These are phyloP conservation scores for Heliconius aoede DNA, from an alignment of 2,888 invertebrate genomes.

Conservation along the genomic window DNA sequence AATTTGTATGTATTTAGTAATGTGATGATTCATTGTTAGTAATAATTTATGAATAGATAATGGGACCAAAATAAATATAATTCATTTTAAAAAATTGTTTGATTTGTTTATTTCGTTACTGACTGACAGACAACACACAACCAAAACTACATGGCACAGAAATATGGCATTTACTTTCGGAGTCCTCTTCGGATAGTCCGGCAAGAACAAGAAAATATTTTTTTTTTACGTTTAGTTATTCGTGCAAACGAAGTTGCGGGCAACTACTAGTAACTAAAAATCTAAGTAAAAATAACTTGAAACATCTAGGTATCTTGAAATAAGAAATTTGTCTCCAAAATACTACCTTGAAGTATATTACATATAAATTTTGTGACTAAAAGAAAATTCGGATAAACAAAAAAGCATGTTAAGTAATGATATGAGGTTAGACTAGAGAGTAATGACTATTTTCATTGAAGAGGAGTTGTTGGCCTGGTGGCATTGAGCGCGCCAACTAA, in stretches of 20 bases:
- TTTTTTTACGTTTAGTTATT: background rate
- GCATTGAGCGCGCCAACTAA: slow-evolving; percentile 69
- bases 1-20: slow-evolving; percentile 40
- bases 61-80: slow-evolving; percentile 49
- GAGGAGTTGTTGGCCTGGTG: slow-evolving; percentile 77
- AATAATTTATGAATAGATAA: slow-evolving; percentile 36
- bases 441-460: slow-evolving; percentile 72
- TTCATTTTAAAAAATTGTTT: slow-evolving; percentile 28
- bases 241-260: too few relatives aligned
- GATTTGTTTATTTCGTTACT: background rate
- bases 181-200: too few relatives aligned
- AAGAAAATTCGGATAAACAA: slow-evolving; percentile 44
- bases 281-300: background rate
- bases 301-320: background rate
- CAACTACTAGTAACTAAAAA: too few relatives aligned
- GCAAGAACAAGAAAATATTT: background rate
- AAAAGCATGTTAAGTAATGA: slow-evolving; percentile 46
- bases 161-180: background rate
- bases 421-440: slow-evolving; percentile 49
- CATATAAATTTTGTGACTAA: slow-evolving; percentile 50
- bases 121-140: background rate
- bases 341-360: background rate
- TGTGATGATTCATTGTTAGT: slow-evolving; percentile 46
- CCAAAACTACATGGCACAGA: background rate
- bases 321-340: background rate